Percentiles rank a stretch among this genome's conserved stretches.
Evolutionary conservation across 2,113 vertebrate genomes (phyloP).

Genomic region (Choloepus hoffmanni): DNA sequence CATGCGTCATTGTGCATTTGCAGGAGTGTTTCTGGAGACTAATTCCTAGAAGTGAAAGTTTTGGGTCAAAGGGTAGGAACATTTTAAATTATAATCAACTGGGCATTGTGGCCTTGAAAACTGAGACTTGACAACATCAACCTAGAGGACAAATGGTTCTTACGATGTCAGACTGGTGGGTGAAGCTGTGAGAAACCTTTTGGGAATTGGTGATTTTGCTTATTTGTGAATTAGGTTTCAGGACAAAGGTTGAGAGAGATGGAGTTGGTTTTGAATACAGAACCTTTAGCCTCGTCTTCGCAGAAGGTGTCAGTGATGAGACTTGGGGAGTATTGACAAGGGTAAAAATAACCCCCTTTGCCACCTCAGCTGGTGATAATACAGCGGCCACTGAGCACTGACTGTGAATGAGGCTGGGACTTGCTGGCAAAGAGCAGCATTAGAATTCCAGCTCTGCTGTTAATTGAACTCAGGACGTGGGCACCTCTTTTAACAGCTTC

Average conservation of each 20-base stretch:
- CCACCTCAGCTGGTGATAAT: neutral
- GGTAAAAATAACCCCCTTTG: neutral
- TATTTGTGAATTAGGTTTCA: neutral
- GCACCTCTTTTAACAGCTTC: neutral
- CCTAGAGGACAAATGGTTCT: neutral
- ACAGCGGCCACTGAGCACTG: neutral
- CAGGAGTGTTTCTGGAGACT: neutral
- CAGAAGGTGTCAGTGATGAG: neutral
- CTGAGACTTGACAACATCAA: neutral
- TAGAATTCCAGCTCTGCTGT: neutral
- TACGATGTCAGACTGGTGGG: neutral
- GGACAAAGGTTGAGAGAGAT: neutral
- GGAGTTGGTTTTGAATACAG: neutral
- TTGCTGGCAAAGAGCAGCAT: neutral
- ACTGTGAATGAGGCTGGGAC: neutral
- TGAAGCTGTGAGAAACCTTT: neutral
- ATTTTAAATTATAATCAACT: constrained; percentile 9
- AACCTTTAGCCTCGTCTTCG: neutral
- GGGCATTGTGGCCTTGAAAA: constrained; percentile 20
- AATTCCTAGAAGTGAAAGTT: constrained; percentile 5
- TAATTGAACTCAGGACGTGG: neutral
- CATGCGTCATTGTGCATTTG: neutral
- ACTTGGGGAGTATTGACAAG: neutral
- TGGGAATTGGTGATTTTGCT: neutral
- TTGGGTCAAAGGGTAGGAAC: neutral